A percentile compares a stretch with the other conserved stretches of the same genome.
Evolutionary conservation across 1,140 invertebrate species (phyloP).

Genomic region (Drosophila sp.): DNA sequence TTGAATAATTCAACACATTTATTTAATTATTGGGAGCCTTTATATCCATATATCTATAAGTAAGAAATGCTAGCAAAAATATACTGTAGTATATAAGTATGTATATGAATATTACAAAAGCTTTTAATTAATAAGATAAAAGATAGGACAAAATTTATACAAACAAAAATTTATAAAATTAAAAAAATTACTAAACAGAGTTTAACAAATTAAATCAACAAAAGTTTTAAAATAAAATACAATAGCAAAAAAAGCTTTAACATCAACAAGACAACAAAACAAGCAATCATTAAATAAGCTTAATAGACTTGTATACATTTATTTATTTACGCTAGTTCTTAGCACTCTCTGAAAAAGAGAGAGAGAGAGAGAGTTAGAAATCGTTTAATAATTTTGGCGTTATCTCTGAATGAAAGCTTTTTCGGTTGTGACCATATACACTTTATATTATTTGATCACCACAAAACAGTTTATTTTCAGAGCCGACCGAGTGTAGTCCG

Average conservation of each 20-base stretch:
- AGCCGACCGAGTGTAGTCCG: constrained; percentile 20
- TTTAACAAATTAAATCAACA: no score
- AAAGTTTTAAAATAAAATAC: neutral
- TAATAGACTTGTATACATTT: constrained; percentile 3
- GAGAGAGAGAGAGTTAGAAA: neutral
- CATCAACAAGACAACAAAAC: no score
- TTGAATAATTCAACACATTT: no score
- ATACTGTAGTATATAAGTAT: no score
- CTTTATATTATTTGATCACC: constrained; percentile 1
- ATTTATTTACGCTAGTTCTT: neutral
- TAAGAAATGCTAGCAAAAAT: no score
- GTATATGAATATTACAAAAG: no score
- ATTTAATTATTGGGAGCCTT: no score
- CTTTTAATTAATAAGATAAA: neutral
- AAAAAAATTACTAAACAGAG: no score
- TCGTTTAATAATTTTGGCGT: neutral
- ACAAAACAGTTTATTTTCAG: constrained; percentile 33
- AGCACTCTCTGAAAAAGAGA: neutral
- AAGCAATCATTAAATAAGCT: neutral
- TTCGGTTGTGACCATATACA: neutral
- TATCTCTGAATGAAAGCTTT: constrained; percentile 13
- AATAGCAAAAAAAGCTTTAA: neutral
- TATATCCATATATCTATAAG: no score
- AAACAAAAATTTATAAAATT: no score
- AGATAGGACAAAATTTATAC: neutral